Percentiles rank a stretch among this genome's conserved stretches.
Evolutionary conservation across 2,113 vertebrate species (phyloP).

Genomic region (Dasypus novemcinctus): DNA sequence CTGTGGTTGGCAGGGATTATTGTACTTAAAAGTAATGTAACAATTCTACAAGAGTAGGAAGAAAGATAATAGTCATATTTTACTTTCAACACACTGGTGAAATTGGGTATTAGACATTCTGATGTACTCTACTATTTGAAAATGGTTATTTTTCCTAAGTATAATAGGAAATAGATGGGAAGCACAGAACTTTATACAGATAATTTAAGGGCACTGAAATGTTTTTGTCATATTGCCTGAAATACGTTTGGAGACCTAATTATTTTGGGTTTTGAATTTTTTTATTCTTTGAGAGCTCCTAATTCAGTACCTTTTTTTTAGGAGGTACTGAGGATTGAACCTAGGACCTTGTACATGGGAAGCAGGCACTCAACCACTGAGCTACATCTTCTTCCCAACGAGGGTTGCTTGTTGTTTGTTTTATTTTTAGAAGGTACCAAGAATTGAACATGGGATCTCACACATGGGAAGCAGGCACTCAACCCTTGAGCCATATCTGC

Average conservation of each 20-base stretch:
- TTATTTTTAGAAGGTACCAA: too few species aligned
- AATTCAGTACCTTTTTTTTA: background rate
- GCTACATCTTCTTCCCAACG: too few species aligned
- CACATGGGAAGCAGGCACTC: too few species aligned
- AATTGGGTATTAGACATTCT: too few species aligned
- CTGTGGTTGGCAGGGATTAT: background rate
- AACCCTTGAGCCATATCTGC: too few species aligned
- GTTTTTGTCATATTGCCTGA: background rate
- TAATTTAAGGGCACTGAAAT: background rate
- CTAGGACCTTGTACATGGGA: too few species aligned
- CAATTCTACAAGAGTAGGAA: background rate
- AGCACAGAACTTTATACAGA: background rate
- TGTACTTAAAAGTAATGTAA: background rate
- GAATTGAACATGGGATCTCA: too few species aligned
- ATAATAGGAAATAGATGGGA: background rate
- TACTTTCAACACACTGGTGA: background rate
- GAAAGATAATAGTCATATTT: background rate
- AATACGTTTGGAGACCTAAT: background rate
- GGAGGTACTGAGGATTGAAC: too few species aligned
- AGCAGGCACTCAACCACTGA: too few species aligned
- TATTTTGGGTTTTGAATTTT: background rate
- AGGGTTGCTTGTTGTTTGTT: too few species aligned
- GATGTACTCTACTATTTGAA: background rate
- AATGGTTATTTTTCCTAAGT: background rate
- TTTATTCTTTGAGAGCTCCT: background rate